Evolutionary conservation across 2,113 vertebrate genomes (phyloP), one percentile per base, ranked within the genome.

Genomic region (Apodemus sylvaticus): DNA sequence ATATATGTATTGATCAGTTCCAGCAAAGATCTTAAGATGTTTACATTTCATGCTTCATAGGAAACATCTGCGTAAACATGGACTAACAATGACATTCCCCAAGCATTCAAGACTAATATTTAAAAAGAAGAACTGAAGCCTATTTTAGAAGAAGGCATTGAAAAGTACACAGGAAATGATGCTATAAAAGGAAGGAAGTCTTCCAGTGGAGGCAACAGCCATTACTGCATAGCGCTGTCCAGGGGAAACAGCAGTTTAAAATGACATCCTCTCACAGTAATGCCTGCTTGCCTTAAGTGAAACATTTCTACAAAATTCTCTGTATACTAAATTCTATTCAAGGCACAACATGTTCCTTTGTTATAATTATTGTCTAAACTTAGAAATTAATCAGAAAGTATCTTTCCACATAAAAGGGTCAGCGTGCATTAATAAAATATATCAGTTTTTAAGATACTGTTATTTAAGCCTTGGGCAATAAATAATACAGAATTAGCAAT

Each of bases 371-470:
- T 86, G 81, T 20, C 74, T 76, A 62, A 76, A 45, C 42, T 93
- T 77, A 87, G 14, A 20, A 86, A 82, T 76, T 68, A 86, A 93
- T 53, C 22, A 31, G 76, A 64, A 89, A 85, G 19, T 48, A 48
- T n/a, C 62, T 88, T 39, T 87, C 36, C 26, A 85, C 53, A 60
- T 78, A 91, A 93, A 93, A 94, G 68, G 68, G n/a, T 29, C 42
- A 96, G 42, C 51, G 45, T 70, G 34, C 74, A 92, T 74, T 42
- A 77, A 77, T 16, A 82, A 8, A 71, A 71, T 58, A 42, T 0
- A 68, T 58, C 36, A 74, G 26, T 83, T 96, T 96, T 87, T 92
- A 53, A 90, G 71, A 90, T 34, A 64, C 36, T 76, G 39, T 24
- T 58, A 64, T 94, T 66, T 90, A 48, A 96, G 82, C 34, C 88